Evolutionary conservation across 2,888 invertebrate species (phyloP), one percentile per base, ranked within the genome.

Genomic region (Dermolepida albohirtum): DNA sequence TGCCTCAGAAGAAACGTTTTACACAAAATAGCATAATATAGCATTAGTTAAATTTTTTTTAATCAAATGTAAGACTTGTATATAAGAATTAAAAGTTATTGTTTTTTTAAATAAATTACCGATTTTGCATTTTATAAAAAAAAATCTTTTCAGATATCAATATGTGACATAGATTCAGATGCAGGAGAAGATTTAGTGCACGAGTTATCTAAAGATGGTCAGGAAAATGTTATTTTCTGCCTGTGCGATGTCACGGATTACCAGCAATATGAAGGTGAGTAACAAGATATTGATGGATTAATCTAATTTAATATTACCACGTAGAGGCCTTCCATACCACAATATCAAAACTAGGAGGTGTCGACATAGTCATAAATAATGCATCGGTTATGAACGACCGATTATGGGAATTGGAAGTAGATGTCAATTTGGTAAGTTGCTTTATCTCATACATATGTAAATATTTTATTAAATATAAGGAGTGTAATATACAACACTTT

Each of bases 201-300:
- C 72, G 88, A 88, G 70, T 82, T 92, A 29, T 86, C 86, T 41
- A 89, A 90, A 78, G 89, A 88, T 77, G 90, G 90, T 49, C 87
- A 90, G 75, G 90, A 90, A 78, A 87, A 88, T 69, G 89, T 91
- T 8, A 83, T 92, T 71, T 92, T 90, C 79, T 91, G 90, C 75
- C 89, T 89, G 59, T 91, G 92, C 77, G 92, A 92, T 78, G 92
- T 92, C 72, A 92, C 92, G 0, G 92, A 92, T 81, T 92, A 92
- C 81, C 88, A 89, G 40, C 92, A 92, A 79, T 92, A 90, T 78
- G 92, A 92, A 86, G 90, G 91, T 91, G 81, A 14, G 34, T 34
- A 10, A 34, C 10, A 8, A 34, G 6, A 34, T 6, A 7, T 34
- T 34, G 6, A 34, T 34, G 6, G 34, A 10, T 10, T 6, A 34